Base-by-base conservation (phyloP, 2,113 vertebrate species). In the Hepsetus odoe region DNA sequence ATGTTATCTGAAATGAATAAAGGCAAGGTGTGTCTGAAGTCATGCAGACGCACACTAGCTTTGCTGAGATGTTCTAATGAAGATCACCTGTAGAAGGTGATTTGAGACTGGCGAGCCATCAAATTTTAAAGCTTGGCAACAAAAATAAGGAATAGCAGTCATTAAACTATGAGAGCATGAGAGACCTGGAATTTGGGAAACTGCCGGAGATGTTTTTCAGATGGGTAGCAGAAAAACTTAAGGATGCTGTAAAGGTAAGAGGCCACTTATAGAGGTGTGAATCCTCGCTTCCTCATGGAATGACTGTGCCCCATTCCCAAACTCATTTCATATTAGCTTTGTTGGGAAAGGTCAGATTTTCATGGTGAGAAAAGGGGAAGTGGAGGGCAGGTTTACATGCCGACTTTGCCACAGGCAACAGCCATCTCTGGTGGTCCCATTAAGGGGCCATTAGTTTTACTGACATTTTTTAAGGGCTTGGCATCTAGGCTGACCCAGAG, bases 371-470 rank as follows among this genome's bases (percentile, higher is more conserved):
- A 76, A 71, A 68, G 58, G 42, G 55, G 65, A 69, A 72, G 80
- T 68, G 49, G 42, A 69, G 35, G 33, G 72, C 42, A 70, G 55
- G 66, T 75, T 71, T 77, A 75, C 75, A 59, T 24, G 69, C 69
- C 9, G 14, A 30, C 32, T 76, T 68, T 76, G 42, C 68, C 62
- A 72, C 51, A 66, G 78, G 79, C 79, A 81, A 83, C 82, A 68
- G 80, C 79, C 72, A 75, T 56, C 81, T 80, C 79, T 87, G 89
- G 87, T 91, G 89, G 89, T 90, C 89, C 86, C 82, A 87, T 87
- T 87, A 87, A n/a, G 79, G 61, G 67, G 77, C 81, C 72, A 88
- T 88, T 88, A 80, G 76, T 87, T 90, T 91, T 87, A 72, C 77
- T 84, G 76, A 61, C 71, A 77, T 84, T 80, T 83, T 85, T 85